These are phyloP conservation scores for Oscheius sp. DNA, from an alignment of 2,888 invertebrate genomes.

Conservation along the genomic window DNA sequence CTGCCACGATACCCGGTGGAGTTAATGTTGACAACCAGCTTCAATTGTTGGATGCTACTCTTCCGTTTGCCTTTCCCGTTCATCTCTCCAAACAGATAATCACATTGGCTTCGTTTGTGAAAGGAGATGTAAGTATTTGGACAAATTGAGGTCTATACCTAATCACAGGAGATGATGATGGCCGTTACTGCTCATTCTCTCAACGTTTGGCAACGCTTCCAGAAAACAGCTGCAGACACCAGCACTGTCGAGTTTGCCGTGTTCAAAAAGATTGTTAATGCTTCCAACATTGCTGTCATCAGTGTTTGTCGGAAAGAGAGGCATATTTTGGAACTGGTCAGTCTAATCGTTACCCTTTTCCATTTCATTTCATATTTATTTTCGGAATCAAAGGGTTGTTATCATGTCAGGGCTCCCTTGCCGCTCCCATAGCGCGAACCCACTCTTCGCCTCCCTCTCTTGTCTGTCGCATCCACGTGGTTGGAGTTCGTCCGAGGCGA, in stretches of 20 bases:
- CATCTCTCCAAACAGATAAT: constrained; percentile 3
- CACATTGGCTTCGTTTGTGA: background rate
- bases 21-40: background rate
- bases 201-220: constrained; percentile 7
- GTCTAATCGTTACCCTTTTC: background rate
- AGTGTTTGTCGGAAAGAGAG: constrained; percentile 1
- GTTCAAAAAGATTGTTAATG: background rate
- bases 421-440: no score
- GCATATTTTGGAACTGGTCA: background rate
- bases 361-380: no score
- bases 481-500: no score
- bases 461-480: no score
- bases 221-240: background rate
- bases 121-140: background rate
- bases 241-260: background rate
- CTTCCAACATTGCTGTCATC: background rate
- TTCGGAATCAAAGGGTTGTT: no score
- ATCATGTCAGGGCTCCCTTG: no score
- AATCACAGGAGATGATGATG: constrained; percentile 3
- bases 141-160: background rate
- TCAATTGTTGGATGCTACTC: background rate
- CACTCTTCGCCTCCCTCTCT: no score
- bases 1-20: background rate
- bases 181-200: constrained; percentile 1
- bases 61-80: background rate